Evolutionary conservation across 35 echinoderm and acorn worm species (phyloP).

Genomic region (Anneissia japonica): DNA sequence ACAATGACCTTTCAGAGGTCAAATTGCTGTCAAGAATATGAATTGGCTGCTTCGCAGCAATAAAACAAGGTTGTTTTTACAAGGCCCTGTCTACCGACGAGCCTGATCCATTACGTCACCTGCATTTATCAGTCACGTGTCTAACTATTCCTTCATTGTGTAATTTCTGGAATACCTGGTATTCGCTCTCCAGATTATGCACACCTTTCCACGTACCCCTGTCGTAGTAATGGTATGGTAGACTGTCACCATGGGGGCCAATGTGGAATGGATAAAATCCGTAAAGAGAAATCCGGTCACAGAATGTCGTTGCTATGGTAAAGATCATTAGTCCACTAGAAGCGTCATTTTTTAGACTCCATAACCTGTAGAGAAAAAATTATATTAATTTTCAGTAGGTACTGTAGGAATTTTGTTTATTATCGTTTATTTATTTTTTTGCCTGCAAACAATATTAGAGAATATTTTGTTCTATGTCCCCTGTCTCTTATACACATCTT

Average conservation of each 20-base stretch:
- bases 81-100: too few relatives aligned
- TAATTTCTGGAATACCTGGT: neutral
- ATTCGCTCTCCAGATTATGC: neutral
- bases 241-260: neutral
- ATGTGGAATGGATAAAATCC: conserved; percentile 70
- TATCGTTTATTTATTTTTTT: too few relatives aligned
- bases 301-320: conserved; percentile 57
- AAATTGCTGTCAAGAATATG: too few relatives aligned
- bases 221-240: conserved; percentile 70
- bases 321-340: conserved; percentile 70
- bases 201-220: neutral
- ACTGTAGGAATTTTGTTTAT: too few relatives aligned
- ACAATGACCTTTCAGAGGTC: too few relatives aligned
- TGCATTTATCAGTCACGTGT: neutral
- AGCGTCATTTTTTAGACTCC: conserved; percentile 35
- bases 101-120: too few relatives aligned
- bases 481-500: too few relatives aligned
- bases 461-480: too few relatives aligned
- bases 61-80: too few relatives aligned
- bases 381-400: too few relatives aligned
- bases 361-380: conserved; percentile 44
- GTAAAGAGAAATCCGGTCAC: conserved; percentile 55
- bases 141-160: neutral
- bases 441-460: too few relatives aligned
- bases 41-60: too few relatives aligned